These are phyloP conservation scores for Kuschelorhynchus macadamiae DNA, from an alignment of 2,888 invertebrate genomes.

Conservation along the genomic window DNA sequence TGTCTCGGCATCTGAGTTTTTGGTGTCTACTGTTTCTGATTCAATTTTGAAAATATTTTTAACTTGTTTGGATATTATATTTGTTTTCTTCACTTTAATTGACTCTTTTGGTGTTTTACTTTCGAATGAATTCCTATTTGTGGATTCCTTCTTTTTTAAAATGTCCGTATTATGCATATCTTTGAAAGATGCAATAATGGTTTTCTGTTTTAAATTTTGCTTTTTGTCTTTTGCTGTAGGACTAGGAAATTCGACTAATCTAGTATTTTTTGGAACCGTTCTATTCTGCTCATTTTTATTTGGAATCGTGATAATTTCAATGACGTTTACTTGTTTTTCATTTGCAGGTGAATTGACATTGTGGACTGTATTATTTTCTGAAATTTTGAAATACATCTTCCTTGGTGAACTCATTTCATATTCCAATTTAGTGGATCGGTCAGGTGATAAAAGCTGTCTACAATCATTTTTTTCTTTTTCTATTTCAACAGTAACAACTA, in stretches of 20 bases:
- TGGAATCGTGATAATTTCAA: too few species aligned
- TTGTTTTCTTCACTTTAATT: not conserved
- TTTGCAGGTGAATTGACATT: too few species aligned
- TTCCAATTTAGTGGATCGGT: too few species aligned
- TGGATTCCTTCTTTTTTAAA: slow-evolving; percentile 1
- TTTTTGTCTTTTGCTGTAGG: not conserved
- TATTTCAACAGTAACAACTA: not conserved
- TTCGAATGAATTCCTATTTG: not conserved
- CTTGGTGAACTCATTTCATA: too few species aligned
- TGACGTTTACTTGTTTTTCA: too few species aligned
- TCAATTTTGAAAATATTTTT: too few species aligned
- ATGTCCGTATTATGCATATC: slow-evolving; percentile 13
- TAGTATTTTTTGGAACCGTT: not conserved
- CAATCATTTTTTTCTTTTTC: not conserved
- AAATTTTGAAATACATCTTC: too few species aligned
- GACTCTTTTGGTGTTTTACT: not conserved
- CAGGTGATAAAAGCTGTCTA: too few species aligned
- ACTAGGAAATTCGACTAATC: too few species aligned
- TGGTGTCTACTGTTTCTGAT: too few species aligned
- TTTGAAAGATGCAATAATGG: slow-evolving; percentile 10
- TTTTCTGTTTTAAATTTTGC: slow-evolving; percentile 7
- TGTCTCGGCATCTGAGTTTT: too few species aligned
- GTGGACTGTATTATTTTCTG: too few species aligned
- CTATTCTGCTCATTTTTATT: not conserved
- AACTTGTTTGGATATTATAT: not conserved